phyloP scores from a whole-genome alignment of 2,888 invertebrate species.

The Microctonus aethiopoides region DNA sequence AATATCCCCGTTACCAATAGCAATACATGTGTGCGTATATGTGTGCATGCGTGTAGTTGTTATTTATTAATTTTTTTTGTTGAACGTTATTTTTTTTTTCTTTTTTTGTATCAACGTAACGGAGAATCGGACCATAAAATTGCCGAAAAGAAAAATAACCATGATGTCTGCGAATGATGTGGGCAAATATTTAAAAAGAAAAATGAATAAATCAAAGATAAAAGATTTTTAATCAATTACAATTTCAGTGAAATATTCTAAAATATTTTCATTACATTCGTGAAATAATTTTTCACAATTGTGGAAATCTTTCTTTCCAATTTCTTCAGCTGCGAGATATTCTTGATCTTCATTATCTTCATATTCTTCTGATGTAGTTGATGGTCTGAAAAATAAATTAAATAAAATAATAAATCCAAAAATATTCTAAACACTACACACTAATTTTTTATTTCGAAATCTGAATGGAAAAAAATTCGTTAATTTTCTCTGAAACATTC shows the following conservation, averaged over 20 bases:
- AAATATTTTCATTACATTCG: slow-evolving; percentile 71
- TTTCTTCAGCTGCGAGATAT: slow-evolving; percentile 75
- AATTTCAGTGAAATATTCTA: slow-evolving; percentile 70
- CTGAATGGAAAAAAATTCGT: too few species aligned
- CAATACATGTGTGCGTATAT: not conserved
- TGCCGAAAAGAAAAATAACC: not conserved
- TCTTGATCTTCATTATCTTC: slow-evolving; percentile 76
- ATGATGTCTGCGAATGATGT: not conserved
- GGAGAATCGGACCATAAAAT: not conserved
- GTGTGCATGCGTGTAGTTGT: not conserved
- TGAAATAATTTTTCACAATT: slow-evolving; percentile 70
- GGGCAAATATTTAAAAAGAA: not conserved
- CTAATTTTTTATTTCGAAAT: too few species aligned
- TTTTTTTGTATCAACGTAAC: not conserved
- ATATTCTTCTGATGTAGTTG: slow-evolving; percentile 73
- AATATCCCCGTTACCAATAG: not conserved
- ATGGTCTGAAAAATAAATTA: slow-evolving; percentile 73
- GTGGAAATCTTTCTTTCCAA: slow-evolving; percentile 48
- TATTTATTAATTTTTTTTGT: not conserved
- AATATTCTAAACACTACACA: not conserved
- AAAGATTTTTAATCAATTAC: not conserved
- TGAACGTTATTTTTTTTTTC: not conserved
- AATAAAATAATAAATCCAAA: not conserved
- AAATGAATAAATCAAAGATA: not conserved
- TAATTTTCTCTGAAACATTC: too few species aligned